A percentile compares a stretch with the other conserved stretches of the same genome.
Conservation (phyloP, 2,797 vertebrate species). For the Amblyraja radiata region DNA sequence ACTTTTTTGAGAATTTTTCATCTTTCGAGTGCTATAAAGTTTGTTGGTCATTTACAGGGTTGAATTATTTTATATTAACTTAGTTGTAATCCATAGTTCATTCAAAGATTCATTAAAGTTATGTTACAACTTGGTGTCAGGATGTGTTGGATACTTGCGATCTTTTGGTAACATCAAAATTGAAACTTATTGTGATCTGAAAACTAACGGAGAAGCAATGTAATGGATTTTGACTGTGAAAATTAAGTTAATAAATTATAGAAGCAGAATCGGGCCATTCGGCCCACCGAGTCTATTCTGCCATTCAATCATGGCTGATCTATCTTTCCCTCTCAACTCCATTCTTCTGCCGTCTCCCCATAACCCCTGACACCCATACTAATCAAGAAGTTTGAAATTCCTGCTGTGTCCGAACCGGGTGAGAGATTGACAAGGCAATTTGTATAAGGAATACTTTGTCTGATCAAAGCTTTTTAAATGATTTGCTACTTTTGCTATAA, state of each 20-base stretch:
- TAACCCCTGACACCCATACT: no score
- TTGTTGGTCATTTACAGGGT: background rate
- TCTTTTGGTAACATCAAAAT: background rate
- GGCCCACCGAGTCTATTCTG: no score
- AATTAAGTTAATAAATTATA: background rate
- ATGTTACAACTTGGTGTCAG: background rate
- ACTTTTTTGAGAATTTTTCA: background rate
- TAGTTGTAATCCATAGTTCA: background rate
- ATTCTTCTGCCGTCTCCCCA: no score
- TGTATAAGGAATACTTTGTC: background rate
- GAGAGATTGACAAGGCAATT: background rate
- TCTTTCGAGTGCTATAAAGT: background rate
- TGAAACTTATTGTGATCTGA: background rate
- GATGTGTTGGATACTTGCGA: background rate
- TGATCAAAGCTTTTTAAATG: background rate
- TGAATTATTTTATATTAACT: background rate
- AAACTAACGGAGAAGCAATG: background rate
- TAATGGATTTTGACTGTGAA: background rate
- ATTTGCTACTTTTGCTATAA: background rate
- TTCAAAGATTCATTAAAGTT: background rate
- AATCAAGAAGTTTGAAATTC: background rate
- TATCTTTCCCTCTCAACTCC: no score
- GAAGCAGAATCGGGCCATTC: no score
- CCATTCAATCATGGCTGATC: no score
- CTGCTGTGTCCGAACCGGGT: background rate